phyloP scores from a whole-genome alignment of 2,113 vertebrate species.

The Notothenia rossii region DNA sequence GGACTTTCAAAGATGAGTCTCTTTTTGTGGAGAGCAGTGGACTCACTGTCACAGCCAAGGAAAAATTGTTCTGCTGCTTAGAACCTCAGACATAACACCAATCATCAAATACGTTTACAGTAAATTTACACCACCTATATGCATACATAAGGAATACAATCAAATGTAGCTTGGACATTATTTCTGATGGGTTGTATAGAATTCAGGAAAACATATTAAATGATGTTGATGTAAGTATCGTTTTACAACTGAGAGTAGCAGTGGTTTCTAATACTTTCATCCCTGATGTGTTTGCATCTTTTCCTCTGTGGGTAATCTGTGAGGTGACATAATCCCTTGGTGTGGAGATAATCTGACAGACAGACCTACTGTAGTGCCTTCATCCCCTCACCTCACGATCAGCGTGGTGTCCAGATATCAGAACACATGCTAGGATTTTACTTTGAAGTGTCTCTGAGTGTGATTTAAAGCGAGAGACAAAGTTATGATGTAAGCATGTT shows the following conservation, averaged over 20 bases:
- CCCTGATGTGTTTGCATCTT: conserved; percentile 48
- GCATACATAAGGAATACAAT: background rate
- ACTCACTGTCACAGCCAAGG: too few relatives aligned
- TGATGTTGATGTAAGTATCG: background rate
- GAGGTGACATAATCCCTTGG: conserved; percentile 77
- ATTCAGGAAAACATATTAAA: background rate
- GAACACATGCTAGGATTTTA: conserved; percentile 39
- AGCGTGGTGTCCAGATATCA: conserved; percentile 38
- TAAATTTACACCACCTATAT: too few relatives aligned
- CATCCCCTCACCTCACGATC: conserved; percentile 60
- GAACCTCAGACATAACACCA: too few relatives aligned
- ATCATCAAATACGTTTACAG: too few relatives aligned
- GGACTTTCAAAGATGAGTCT: too few relatives aligned
- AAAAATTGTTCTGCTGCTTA: too few relatives aligned
- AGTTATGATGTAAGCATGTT: background rate
- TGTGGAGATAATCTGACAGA: conserved; percentile 79
- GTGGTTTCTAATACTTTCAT: conserved; percentile 56
- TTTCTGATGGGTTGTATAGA: background rate
- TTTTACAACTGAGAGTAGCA: conserved; percentile 23
- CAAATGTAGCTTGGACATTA: background rate
- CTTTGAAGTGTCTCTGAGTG: conserved; percentile 7
- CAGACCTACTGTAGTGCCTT: conserved; percentile 58
- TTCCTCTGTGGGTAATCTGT: conserved; percentile 67
- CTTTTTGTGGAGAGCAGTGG: too few relatives aligned
- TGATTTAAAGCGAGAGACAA: background rate